phyloP scores from a whole-genome alignment of 2,888 invertebrate species.

The Leptopilina myrica region DNA sequence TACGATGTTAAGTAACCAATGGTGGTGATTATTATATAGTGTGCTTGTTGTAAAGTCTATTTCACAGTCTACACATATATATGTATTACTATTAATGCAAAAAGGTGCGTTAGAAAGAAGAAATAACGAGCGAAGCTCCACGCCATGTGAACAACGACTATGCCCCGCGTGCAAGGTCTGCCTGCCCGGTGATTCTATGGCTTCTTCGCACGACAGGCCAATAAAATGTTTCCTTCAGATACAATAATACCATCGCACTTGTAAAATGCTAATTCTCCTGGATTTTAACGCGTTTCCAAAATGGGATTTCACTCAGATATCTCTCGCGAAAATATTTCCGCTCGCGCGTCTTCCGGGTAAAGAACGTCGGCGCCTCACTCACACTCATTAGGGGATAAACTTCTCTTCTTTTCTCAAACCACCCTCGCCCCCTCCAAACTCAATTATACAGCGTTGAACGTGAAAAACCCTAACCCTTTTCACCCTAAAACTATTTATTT shows the following conservation, averaged over 20 bases:
- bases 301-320: conserved; percentile 63
- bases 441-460: conserved; percentile 5
- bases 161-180: conserved; percentile 49
- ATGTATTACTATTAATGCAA: too few species aligned
- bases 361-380: conserved; percentile 23
- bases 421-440: neutral
- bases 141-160: conserved; percentile 42
- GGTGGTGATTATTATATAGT: conserved; percentile 57
- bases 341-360: conserved; percentile 42
- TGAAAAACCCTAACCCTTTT: neutral
- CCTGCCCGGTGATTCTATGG: conserved; percentile 62
- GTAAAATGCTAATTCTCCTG: conserved; percentile 73
- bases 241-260: conserved; percentile 55
- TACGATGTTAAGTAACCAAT: conserved; percentile 60
- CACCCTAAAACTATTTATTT: neutral
- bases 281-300: conserved; percentile 67
- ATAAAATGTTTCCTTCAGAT: conserved; percentile 71
- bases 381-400: conserved; percentile 13
- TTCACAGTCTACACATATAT: conserved; percentile 56
- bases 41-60: conserved; percentile 49
- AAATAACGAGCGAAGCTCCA: conserved; percentile 63
- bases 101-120: conserved; percentile 56
- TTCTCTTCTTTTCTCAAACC: neutral
- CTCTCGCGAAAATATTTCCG: conserved; percentile 62
- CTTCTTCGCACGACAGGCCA: conserved; percentile 73